phyloP scores from a whole-genome alignment of 2,888 invertebrate species.

The Sepiola atlantica region DNA sequence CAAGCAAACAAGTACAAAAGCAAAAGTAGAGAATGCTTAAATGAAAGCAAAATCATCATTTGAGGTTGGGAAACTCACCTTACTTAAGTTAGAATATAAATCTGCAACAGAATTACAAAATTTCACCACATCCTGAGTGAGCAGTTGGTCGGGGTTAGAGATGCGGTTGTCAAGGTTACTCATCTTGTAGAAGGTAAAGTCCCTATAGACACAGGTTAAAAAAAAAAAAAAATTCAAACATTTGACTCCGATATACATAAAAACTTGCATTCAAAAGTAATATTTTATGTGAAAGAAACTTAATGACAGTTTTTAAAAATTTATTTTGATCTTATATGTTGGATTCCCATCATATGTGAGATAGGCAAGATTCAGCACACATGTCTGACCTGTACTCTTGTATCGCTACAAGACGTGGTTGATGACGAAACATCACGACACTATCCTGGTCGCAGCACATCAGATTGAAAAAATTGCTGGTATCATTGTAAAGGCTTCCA shows the following conservation, averaged over 20 bases:
- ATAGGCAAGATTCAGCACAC: too few relatives aligned
- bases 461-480: too few relatives aligned
- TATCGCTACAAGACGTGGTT: too few relatives aligned
- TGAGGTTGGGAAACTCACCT: slow-evolving; percentile 75
- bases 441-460: too few relatives aligned
- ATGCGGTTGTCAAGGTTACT: slow-evolving; percentile 95
- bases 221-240: not conserved
- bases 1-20: not conserved
- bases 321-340: too few relatives aligned
- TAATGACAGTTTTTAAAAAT: too few relatives aligned
- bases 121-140: slow-evolving; percentile 97
- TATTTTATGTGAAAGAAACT: not conserved
- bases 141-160: slow-evolving; percentile 94
- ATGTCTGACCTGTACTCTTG: too few relatives aligned
- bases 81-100: slow-evolving; percentile 95
- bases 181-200: slow-evolving; percentile 97
- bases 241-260: not conserved
- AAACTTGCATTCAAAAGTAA: not conserved
- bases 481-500: too few relatives aligned
- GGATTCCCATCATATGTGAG: too few relatives aligned
- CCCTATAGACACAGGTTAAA: slow-evolving; percentile 77
- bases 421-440: too few relatives aligned
- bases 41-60: not conserved
- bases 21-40: not conserved
- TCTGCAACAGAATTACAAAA: slow-evolving; percentile 97